Percentiles rank a stretch among this genome's conserved stretches.
These are phyloP conservation scores for Papilio polyxenes DNA, from an alignment of 1,140 invertebrate genomes.

Conservation along the genomic window DNA sequence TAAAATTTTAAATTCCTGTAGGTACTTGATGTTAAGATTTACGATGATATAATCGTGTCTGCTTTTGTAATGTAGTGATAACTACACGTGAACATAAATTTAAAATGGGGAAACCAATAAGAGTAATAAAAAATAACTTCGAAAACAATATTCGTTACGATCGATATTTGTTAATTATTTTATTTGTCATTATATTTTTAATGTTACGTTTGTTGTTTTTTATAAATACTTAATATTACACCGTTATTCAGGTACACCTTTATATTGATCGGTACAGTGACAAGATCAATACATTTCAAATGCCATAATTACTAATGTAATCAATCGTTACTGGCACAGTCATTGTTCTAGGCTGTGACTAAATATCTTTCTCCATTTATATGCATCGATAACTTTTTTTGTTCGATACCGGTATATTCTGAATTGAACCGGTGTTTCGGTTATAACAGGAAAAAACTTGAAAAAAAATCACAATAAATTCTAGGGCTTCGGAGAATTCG, in stretches of 20 bases:
- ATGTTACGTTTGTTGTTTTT: slow-evolving; percentile 11
- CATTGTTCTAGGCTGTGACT: slow-evolving; percentile 15
- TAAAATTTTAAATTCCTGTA: not conserved
- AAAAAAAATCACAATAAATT: not conserved
- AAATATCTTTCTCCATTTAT: slow-evolving; percentile 22
- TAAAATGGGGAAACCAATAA: not conserved
- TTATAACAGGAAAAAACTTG: not conserved
- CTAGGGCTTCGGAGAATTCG: not conserved
- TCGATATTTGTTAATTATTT: not conserved
- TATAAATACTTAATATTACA: not conserved
- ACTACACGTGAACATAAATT: not conserved
- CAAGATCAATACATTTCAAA: not conserved
- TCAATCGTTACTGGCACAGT: slow-evolving; percentile 6
- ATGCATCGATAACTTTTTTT: not conserved
- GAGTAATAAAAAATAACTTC: not conserved
- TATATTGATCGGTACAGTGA: not conserved
- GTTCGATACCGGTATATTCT: slow-evolving; percentile 7
- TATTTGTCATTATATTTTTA: not conserved
- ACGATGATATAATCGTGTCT: not conserved
- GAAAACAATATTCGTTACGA: not conserved
- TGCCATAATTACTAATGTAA: slow-evolving; percentile 7
- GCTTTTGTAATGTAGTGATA: not conserved
- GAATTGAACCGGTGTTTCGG: not conserved
- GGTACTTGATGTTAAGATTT: too few species aligned
- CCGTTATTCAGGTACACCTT: not conserved